Conservation (phyloP, 2,113 vertebrate species). For the Lipotes vexillifer region DNA sequence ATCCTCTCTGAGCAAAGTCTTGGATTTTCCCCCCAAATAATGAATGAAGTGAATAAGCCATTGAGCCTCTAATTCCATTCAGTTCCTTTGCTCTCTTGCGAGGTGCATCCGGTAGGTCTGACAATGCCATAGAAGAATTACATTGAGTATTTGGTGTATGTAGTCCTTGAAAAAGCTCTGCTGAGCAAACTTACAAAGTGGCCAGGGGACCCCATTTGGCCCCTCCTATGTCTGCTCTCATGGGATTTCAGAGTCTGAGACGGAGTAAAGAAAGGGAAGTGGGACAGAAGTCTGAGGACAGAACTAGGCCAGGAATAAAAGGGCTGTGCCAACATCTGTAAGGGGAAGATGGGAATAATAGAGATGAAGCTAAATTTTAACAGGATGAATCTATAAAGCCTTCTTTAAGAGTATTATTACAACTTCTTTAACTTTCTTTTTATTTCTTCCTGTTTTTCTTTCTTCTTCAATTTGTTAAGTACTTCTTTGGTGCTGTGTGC, state of each 20-base stretch:
- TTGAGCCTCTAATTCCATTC: constrained; percentile 35
- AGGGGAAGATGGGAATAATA: neutral
- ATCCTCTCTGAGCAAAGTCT: constrained; percentile 35
- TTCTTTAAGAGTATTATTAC: neutral
- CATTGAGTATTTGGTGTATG: neutral
- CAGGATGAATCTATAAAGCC: neutral
- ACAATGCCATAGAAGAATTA: neutral
- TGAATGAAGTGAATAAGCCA: constrained; percentile 44
- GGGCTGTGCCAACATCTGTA: neutral
- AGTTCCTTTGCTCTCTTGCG: neutral
- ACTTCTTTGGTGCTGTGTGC: neutral
- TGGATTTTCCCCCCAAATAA: neutral
- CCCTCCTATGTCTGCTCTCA: neutral
- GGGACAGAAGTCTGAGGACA: neutral
- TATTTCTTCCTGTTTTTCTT: neutral
- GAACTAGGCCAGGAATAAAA: neutral
- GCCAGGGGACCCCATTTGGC: neutral
- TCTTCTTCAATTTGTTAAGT: neutral
- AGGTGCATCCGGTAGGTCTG: neutral
- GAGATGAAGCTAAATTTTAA: neutral
- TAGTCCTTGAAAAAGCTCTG: neutral
- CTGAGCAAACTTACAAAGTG: neutral
- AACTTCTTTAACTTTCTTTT: neutral
- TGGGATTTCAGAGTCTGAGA: neutral
- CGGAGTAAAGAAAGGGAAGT: neutral